phyloP scores from a whole-genome alignment of 2,888 invertebrate species.

The Polydrusus tereticollis region DNA sequence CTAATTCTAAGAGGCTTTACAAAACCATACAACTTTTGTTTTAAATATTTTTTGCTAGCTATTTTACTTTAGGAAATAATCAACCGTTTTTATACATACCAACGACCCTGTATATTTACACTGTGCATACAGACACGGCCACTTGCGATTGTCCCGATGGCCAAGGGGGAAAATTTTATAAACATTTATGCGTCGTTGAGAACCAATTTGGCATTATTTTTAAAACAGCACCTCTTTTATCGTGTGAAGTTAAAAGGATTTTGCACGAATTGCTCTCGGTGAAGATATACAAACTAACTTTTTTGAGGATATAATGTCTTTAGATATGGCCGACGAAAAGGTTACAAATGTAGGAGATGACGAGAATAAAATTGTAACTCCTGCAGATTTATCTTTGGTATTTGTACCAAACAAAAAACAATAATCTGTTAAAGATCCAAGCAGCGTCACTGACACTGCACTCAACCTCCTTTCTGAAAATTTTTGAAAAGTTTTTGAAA shows the following conservation, averaged over 20 bases:
- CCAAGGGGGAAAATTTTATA: not conserved
- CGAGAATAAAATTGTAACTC: not conserved
- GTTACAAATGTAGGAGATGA: not conserved
- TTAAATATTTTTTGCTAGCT: too few relatives aligned
- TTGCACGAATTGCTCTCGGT: not conserved
- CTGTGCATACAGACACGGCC: not conserved
- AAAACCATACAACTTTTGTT: too few relatives aligned
- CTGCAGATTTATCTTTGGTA: not conserved
- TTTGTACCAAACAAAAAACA: not conserved
- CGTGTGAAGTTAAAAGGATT: not conserved
- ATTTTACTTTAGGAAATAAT: too few relatives aligned
- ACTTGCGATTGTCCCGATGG: not conserved
- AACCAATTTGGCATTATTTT: not conserved
- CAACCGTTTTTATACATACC: too few relatives aligned
- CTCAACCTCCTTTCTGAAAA: not conserved
- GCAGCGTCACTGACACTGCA: slow-evolving; percentile 1
- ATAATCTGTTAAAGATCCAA: not conserved
- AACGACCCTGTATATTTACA: too few relatives aligned
- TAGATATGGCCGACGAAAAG: too few relatives aligned
- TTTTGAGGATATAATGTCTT: not conserved
- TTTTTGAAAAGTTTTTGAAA: not conserved
- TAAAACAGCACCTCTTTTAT: not conserved
- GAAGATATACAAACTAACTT: not conserved
- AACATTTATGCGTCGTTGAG: not conserved
- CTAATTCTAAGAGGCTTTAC: too few relatives aligned